Percentiles rank a stretch among this genome's conserved stretches.
Conservation (phyloP, 2,113 vertebrate genomes). For the Calypte anna region DNA sequence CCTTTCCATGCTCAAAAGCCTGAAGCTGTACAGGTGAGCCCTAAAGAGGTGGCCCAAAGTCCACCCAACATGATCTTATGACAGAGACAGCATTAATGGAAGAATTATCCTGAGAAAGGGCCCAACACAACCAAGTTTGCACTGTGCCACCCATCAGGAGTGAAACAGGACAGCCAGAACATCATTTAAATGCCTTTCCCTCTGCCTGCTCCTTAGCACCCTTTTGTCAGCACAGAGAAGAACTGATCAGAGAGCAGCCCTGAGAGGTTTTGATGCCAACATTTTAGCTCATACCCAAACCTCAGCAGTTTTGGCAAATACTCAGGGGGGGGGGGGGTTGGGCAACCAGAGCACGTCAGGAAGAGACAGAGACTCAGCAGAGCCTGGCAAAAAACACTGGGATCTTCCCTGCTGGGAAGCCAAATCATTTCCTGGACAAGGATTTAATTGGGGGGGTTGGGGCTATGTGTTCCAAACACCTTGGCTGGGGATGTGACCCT, state of each 20-base stretch:
- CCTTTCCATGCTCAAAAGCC: not conserved
- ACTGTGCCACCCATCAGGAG: not conserved
- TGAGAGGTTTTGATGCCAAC: not conserved
- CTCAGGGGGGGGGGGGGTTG: fast-evolving
- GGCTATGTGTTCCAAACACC: not conserved
- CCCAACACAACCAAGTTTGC: not conserved
- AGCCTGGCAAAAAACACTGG: fast-evolving
- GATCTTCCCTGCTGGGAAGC: not conserved
- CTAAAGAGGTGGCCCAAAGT: not conserved
- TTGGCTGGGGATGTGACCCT: not conserved
- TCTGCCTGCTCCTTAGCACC: not conserved
- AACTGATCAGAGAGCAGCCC: not conserved
- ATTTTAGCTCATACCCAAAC: not conserved
- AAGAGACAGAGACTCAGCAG: not conserved
- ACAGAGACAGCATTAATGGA: not conserved
- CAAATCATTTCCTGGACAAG: fast-evolving
- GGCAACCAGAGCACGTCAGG: not conserved
- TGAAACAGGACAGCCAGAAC: not conserved
- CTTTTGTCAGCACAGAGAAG: not conserved
- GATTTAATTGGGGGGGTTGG: not conserved
- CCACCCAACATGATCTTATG: not conserved
- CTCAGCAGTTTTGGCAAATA: not conserved
- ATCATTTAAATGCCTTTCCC: not conserved
- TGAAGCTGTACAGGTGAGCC: not conserved
- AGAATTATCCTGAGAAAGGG: not conserved